Evolutionary conservation across 1,140 invertebrate species (phyloP), one percentile per base, ranked within the genome.

Genomic region (Polypedilum vanderplanki): DNA sequence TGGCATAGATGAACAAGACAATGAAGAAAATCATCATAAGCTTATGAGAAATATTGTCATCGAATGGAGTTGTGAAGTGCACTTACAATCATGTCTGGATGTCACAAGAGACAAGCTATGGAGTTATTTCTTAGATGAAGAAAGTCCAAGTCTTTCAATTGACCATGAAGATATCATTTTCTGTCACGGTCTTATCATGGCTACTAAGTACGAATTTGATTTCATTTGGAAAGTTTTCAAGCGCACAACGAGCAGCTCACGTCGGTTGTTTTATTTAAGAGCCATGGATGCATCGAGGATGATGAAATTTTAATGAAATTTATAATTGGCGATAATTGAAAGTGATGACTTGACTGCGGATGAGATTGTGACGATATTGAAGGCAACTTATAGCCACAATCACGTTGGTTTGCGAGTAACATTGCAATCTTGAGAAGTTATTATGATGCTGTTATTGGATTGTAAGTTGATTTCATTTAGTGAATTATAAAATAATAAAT

Each of bases 261-360:
- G 20, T 18, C 65, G 65, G n/a, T 10, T 10, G 9, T 18, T 70
- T 5, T 70, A 70, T 70, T 12, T 70, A 9, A 22, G 18, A 10
- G n/a, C 65, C 9, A 20, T 70, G 65, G 65, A 20, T 70, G 65
- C 18, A 70, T 70, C 9, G 65, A 70, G 18, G 20, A 70, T 20
- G 65, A 70, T 9, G 17, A 3, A 20, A 70, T 70, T 18, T 22
- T 70, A 70, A 70, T 70, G 65, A 22, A 70, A 20, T 70, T 70
- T 70, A 70, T 70, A 18, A 70, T n/a, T 20, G 65, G 18, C 17
- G 20, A 70, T 70, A 70, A 70, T 70, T 70, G 65, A 70, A 20
- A 70, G 18, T 22, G 17, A 70, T 18, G 65, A 70, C 8, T 70
- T 20, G 65, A 33, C 24, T 33, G 24, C 24, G 24, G 24, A 70